Conservation (phyloP, 1,140 invertebrate species). For the Heliconius nattereri region DNA sequence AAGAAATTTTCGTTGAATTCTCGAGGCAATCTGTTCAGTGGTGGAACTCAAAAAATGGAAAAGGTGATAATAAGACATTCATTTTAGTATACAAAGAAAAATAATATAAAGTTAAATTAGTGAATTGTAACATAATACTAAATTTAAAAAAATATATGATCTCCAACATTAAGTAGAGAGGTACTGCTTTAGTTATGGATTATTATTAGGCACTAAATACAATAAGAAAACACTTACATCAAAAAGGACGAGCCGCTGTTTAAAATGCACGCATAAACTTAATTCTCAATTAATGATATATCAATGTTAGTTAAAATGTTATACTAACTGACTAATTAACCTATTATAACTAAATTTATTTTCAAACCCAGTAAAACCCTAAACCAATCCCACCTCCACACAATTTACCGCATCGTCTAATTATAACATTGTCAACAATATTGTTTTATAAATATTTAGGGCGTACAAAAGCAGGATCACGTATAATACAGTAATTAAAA, state of each 20-base stretch:
- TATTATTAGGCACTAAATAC: no score
- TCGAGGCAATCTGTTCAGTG: background rate
- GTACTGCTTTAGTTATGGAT: no score
- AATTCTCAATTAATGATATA: no score
- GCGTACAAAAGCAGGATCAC: background rate
- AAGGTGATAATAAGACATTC: no score
- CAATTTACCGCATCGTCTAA: background rate
- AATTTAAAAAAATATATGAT: no score
- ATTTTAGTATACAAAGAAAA: no score
- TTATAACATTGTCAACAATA: slow-evolving; percentile 11
- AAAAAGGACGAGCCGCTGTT: no score
- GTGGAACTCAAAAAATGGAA: background rate
- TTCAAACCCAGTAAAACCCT: background rate
- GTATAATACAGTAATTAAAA: slow-evolving; percentile 40
- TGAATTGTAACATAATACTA: no score
- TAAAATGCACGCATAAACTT: no score
- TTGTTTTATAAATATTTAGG: slow-evolving; percentile 1
- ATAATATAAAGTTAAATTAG: background rate
- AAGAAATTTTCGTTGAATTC: background rate
- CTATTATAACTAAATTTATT: background rate
- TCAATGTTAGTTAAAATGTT: no score
- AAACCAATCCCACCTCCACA: background rate
- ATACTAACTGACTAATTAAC: background rate
- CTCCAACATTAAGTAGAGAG: no score
- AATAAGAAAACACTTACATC: no score